A percentile compares a stretch with the other conserved stretches of the same genome.
phyloP scores from a whole-genome alignment of 2,113 vertebrate genomes.

The Hippotragus niger region DNA sequence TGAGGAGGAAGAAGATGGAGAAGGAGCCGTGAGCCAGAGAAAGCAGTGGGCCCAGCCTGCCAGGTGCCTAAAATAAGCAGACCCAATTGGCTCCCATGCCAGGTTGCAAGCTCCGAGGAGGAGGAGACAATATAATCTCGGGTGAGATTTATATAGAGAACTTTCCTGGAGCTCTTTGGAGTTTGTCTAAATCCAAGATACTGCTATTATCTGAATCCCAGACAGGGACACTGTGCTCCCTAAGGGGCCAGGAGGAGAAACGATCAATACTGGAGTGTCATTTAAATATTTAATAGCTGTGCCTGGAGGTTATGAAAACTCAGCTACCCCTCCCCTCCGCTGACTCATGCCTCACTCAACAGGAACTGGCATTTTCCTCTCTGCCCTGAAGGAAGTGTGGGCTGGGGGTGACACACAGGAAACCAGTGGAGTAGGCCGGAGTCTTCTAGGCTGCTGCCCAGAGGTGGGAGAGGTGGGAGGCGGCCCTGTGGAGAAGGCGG shows the following conservation, averaged over 20 bases:
- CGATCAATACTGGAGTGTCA: neutral
- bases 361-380: slow-evolving; percentile 49
- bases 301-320: slow-evolving; percentile 62
- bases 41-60: neutral
- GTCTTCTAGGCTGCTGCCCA: neutral
- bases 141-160: neutral
- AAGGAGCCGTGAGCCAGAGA: neutral
- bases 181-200: slow-evolving; percentile 3
- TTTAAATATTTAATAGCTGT: slow-evolving; percentile 54
- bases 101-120: neutral
- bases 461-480: neutral
- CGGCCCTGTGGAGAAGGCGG: neutral
- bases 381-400: slow-evolving; percentile 41
- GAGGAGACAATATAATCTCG: neutral
- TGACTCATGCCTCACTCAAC: slow-evolving; percentile 66
- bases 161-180: neutral
- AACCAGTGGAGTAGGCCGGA: neutral
- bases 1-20: neutral
- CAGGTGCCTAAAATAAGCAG: neutral
- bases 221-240: slow-evolving; percentile 5
- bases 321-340: neutral
- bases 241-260: neutral
- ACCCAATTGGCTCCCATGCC: neutral
- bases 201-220: neutral
- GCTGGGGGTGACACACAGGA: slow-evolving; percentile 60